Base-by-base conservation (phyloP, 2,113 vertebrate species). In the Danionella cerebrum region DNA sequence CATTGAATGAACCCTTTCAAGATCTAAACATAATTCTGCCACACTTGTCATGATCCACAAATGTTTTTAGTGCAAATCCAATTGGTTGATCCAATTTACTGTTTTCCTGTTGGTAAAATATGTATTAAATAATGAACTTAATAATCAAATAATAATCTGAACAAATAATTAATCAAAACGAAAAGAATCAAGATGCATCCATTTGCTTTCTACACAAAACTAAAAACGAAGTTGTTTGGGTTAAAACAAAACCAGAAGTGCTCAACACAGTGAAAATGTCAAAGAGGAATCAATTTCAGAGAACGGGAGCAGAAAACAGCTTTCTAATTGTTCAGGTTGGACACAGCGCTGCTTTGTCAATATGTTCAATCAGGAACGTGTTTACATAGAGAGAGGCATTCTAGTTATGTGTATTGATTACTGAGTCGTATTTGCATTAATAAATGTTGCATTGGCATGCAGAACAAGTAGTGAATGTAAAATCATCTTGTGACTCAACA, bases 361-460 rank as follows among this genome's bases (percentile, higher is more conserved):
- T 91, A 90, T 80, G 84, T 90, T 88, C 87, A 90, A 89, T 89
- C 89, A 88, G 80, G 84, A 89, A 87, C 86, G 87, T 83, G 74
- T 83, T 79, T 73, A 80, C 82, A 86, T 85, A 87, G 83, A n/a
- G 57, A 78, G 83, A 89, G 82, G 83, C 74, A 80, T 80, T 67
- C 84, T 84, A 78, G 78, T 78, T 71, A 80, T 84, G 83, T 83
- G 79, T 87, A 89, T 86, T 83, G 89, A 92, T 89, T 88, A 87
- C 79, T 84, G 84, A 79, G 86, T 87, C 84, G 75, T 84, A 89
- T 85, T 88, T 83, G 82, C 80, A 78, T 76, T 83, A 82, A 81
- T 84, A 87, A 88, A 87, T 76, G 80, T 76, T 76, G 19, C 35
- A 42, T 84, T 82, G 80, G 76, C 81, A 33, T 71, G 10, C 13